These are phyloP conservation scores for Puffinus mauretanicus DNA, from an alignment of 2,113 vertebrate species.

Conservation along the genomic window DNA sequence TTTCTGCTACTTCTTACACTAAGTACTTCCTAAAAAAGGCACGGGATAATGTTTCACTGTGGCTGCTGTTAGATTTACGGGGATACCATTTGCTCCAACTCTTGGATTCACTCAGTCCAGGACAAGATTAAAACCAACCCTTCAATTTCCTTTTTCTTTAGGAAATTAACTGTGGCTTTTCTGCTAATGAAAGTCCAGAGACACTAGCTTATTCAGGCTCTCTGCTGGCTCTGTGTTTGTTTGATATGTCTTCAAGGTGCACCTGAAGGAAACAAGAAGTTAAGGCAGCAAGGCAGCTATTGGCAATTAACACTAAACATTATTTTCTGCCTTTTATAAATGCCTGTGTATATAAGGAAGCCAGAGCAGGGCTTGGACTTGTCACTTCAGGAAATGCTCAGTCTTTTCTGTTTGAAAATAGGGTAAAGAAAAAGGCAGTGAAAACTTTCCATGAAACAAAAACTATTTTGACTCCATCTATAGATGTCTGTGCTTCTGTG, in stretches of 20 bases:
- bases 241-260: conserved; percentile 33
- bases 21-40: conserved; percentile 62
- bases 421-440: not conserved
- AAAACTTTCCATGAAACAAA: not conserved
- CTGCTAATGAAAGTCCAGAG: conserved; percentile 55
- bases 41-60: conserved; percentile 49
- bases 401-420: not conserved
- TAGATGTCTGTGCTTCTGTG: not conserved
- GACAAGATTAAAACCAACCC: conserved; percentile 70
- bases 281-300: not conserved
- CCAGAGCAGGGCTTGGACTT: not conserved
- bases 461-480: not conserved
- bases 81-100: conserved; percentile 54
- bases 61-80: conserved; percentile 63
- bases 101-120: conserved; percentile 50
- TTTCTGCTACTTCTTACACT: conserved; percentile 67
- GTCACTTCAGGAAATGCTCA: not conserved
- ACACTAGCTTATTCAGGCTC: not conserved
- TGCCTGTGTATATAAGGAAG: not conserved
- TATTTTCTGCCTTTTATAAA: not conserved
- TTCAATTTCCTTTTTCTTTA: conserved; percentile 59
- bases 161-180: conserved; percentile 65
- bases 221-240: conserved; percentile 4
- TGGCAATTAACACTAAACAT: not conserved
- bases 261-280: conserved; percentile 46